Evolutionary conservation across 2,888 invertebrate species (phyloP).

Genomic region (Kuschelorhynchus macadamiae): DNA sequence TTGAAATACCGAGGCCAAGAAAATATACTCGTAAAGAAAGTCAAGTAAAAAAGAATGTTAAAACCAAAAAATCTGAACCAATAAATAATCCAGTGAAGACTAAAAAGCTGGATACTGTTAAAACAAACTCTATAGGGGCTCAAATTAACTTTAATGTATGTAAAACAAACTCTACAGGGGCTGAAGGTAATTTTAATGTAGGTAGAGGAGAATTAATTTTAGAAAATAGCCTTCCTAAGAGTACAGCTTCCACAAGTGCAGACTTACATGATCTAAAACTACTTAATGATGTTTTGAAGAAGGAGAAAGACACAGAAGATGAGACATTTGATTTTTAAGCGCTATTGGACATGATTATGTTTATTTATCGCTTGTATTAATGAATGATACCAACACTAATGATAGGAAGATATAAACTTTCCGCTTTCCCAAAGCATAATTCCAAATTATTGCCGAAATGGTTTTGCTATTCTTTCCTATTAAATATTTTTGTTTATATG

Average conservation of each 20-base stretch:
- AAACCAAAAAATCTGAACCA: not conserved
- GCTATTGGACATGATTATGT: too few species aligned
- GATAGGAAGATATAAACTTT: too few species aligned
- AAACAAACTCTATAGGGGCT: too few species aligned
- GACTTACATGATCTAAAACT: conserved; percentile 21
- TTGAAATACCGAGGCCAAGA: too few species aligned
- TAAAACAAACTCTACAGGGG: not conserved
- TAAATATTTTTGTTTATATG: too few species aligned
- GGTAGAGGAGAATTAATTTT: conserved; percentile 17
- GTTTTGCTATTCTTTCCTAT: too few species aligned
- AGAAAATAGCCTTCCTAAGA: not conserved
- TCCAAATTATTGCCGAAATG: too few species aligned
- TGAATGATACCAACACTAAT: too few species aligned
- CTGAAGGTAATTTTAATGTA: conserved; percentile 14
- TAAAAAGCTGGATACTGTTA: not conserved
- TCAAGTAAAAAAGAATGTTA: too few species aligned
- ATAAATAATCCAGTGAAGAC: not conserved
- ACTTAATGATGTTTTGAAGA: conserved; percentile 10
- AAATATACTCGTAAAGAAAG: too few species aligned
- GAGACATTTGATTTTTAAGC: conserved; percentile 18
- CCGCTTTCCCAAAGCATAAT: too few species aligned
- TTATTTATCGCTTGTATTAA: too few species aligned
- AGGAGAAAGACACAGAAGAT: conserved; percentile 4
- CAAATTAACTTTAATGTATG: not conserved
- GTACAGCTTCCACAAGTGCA: not conserved